These are phyloP conservation scores for Tenebrosternarchus preto DNA, from an alignment of 2,113 vertebrate genomes.

Conservation along the genomic window DNA sequence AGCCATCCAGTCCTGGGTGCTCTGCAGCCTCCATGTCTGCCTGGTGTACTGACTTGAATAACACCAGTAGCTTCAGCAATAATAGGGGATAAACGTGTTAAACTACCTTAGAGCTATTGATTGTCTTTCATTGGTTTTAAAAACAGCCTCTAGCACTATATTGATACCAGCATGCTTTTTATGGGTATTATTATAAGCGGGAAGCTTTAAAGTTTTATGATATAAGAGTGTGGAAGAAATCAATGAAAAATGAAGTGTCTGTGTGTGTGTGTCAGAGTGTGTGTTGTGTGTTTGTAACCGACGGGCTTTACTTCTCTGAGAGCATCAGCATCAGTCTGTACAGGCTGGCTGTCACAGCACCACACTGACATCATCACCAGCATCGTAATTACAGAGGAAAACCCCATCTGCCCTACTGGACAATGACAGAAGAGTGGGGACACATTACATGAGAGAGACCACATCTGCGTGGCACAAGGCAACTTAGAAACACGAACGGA, in stretches of 20 bases:
- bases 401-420: constrained; percentile 2
- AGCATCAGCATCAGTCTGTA: background rate
- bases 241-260: background rate
- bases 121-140: no score
- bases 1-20: constrained; percentile 1
- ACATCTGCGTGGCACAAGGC: no score
- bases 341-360: constrained; percentile 25
- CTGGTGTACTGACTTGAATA: background rate
- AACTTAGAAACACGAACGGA: no score
- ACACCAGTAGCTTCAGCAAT: constrained; percentile 19
- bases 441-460: no score
- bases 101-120: no score
- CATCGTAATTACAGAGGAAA: background rate
- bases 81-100: background rate
- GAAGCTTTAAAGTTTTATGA: no score
- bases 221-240: no score
- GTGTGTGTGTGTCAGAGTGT: background rate
- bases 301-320: constrained; percentile 1
- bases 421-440: background rate
- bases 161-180: no score
- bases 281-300: background rate
- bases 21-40: background rate
- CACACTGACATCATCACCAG: constrained; percentile 30
- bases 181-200: no score
- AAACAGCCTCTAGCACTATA: no score